Evolutionary conservation across 2,797 vertebrate genomes (phyloP), one percentile per base, ranked within the genome.

Genomic region (Graptemys geographica): DNA sequence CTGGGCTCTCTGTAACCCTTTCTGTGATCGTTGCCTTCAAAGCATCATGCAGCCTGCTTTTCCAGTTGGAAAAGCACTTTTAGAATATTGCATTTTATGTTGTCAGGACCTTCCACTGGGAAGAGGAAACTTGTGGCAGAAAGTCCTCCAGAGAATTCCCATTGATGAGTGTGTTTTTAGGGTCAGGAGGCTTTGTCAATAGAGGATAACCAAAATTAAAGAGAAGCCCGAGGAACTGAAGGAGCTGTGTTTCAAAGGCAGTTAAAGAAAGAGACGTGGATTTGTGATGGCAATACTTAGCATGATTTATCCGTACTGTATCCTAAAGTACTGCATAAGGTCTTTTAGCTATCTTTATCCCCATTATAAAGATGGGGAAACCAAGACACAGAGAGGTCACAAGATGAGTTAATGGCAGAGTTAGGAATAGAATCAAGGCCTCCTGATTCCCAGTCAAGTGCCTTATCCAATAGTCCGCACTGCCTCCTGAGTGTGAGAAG

Each of bases 91-190:
- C 2, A 27, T 4, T 37, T 25, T 18, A 56, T 0, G 0, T 11
- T 76, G 57, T 27, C 0, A 0, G 82, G 33, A 0, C 0, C n/a
- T 8, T 52, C 55, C 21, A 2, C 31, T 15, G 10, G 28, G 53
- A 41, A 25, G 3, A 4, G 47, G 3, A 79, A 84, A 79, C 83
- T 57, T 28, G 16, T 69, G 52, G 53, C 57, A 59, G 7, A 79
- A 23, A 21, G 52, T 9, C 25, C 8, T 21, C 5, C 53, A 0
- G 87, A 87, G 76, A 37, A 87, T 9, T 59, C n/a, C 65, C 19
- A 5, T 1, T 21, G 41, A 21, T 31, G 44, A 4, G 11, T 0
- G 1, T 2, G 10, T 2, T 49, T 47, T 25, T 65, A 55, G 81
- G n/a, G 9, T 89, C 89, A 7, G 53, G 31, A 52, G 51, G 62